Evolutionary conservation across 2,113 vertebrate genomes (phyloP).

Genomic region (Upupa epops): DNA sequence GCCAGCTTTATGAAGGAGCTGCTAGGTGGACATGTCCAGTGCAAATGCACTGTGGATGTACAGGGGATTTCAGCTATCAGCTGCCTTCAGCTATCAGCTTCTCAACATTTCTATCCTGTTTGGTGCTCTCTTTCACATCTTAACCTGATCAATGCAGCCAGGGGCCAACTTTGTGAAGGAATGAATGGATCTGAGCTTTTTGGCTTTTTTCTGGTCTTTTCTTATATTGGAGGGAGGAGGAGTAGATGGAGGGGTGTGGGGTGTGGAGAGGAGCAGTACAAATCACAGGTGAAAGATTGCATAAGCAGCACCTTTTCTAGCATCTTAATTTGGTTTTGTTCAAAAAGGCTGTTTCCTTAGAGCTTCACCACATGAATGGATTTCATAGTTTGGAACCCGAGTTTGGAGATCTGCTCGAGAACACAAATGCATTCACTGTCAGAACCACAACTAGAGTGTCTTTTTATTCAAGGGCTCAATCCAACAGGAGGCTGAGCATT

Average conservation of each 20-base stretch:
- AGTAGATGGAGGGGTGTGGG: too few species aligned
- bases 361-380: background rate
- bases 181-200: background rate
- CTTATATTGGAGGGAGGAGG: too few species aligned
- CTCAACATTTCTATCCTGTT: background rate
- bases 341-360: background rate
- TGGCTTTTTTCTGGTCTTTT: too few species aligned
- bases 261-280: background rate
- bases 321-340: background rate
- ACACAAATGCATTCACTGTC: background rate
- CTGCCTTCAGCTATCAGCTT: background rate
- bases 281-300: background rate
- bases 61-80: background rate
- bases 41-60: background rate
- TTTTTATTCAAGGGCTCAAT: slow-evolving; percentile 25
- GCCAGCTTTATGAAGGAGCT: background rate
- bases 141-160: background rate
- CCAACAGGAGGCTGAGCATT: slow-evolving; percentile 40
- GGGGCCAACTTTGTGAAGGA: background rate
- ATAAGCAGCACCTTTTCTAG: background rate
- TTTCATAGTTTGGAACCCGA: slow-evolving; percentile 17
- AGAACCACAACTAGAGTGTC: background rate
- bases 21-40: background rate
- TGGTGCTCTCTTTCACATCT: background rate
- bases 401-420: slow-evolving; percentile 8